Evolutionary conservation across 2,797 vertebrate genomes (phyloP).

Genomic region (Gambelia wislizenii): DNA sequence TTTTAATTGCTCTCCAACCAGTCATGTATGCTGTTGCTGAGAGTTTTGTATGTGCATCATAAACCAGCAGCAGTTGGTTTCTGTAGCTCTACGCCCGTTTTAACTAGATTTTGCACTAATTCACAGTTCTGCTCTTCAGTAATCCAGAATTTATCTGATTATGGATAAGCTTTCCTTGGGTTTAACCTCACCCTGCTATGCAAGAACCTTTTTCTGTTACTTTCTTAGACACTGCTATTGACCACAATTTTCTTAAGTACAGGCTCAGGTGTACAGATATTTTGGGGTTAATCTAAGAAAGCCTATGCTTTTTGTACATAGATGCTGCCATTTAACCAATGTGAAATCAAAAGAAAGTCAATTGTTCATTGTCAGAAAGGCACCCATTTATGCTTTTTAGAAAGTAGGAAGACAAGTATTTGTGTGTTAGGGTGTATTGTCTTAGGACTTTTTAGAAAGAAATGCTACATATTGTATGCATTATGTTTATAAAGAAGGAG

Average conservation of each 20-base stretch:
- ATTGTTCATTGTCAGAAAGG: conserved; percentile 73
- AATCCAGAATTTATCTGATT: conserved; percentile 65
- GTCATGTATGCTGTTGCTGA: accelerated
- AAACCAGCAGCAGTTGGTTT: conserved; percentile 46
- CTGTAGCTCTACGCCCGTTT: conserved; percentile 54
- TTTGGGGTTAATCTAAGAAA: conserved; percentile 73
- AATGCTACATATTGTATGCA: conserved; percentile 90
- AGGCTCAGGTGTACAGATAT: conserved; percentile 81
- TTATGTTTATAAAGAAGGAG: conserved; percentile 79
- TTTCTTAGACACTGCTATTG: conserved; percentile 72
- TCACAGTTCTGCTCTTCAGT: conserved; percentile 64
- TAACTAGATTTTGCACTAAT: conserved; percentile 76
- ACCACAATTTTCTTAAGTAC: conserved; percentile 73
- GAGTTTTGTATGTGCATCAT: neutral
- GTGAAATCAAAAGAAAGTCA: conserved; percentile 69
- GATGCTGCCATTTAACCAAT: conserved; percentile 72
- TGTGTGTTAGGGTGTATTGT: conserved; percentile 84
- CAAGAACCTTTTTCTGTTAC: conserved; percentile 75
- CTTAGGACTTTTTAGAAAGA: conserved; percentile 77
- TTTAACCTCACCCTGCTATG: conserved; percentile 81
- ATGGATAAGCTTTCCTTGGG: conserved; percentile 69
- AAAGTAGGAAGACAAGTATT: conserved; percentile 72
- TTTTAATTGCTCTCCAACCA: neutral
- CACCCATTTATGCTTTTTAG: conserved; percentile 76
- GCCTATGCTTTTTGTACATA: conserved; percentile 74